A percentile compares a stretch with the other conserved stretches of the same genome.
phyloP scores from a whole-genome alignment of 2,888 invertebrate genomes.

The Gymnocheta viridis region DNA sequence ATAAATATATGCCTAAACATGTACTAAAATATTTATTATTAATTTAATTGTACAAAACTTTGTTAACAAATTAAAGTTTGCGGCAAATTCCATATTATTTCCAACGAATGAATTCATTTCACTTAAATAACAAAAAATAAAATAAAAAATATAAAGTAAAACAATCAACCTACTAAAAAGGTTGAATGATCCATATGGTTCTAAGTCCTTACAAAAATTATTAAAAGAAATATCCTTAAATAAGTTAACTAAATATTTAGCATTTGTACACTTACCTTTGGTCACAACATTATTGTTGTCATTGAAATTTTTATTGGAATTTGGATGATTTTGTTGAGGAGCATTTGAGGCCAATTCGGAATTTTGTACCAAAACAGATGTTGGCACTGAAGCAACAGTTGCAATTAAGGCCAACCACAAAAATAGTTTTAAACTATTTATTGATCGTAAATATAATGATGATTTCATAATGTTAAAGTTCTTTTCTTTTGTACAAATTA shows the following conservation, averaged over 20 bases:
- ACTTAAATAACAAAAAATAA: neutral
- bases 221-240: neutral
- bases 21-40: neutral
- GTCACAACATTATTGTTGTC: conserved; percentile 60
- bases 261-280: conserved; percentile 66
- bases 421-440: conserved; percentile 61
- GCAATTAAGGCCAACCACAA: conserved; percentile 74
- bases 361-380: conserved; percentile 81
- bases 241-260: neutral
- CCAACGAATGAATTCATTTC: neutral
- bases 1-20: neutral
- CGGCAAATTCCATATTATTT: neutral
- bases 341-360: conserved; percentile 78
- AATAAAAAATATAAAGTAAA: no score
- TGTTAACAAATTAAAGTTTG: neutral
- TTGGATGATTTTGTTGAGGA: conserved; percentile 72
- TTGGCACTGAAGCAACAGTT: conserved; percentile 79
- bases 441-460: conserved; percentile 37
- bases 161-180: no score
- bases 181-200: conserved; percentile 29
- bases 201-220: neutral
- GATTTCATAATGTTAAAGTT: conserved; percentile 46
- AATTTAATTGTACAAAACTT: neutral
- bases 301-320: conserved; percentile 55
- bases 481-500: neutral